Evolutionary conservation across 2,888 invertebrate genomes (phyloP).

Genomic region (Troides oblongomaculatus): DNA sequence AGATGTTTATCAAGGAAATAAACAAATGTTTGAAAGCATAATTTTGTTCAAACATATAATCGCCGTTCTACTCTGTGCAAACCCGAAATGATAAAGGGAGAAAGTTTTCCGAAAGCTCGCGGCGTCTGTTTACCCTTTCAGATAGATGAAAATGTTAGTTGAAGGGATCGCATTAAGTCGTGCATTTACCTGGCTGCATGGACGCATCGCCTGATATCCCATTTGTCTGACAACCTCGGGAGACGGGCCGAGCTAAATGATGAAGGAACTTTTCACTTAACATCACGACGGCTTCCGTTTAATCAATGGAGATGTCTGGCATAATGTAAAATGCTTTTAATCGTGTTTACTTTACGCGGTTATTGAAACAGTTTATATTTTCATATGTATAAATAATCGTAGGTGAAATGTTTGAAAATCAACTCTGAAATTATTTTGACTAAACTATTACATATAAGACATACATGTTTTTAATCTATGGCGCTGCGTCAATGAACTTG

Average conservation of each 20-base stretch:
- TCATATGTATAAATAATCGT: no score
- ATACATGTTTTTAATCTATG: no score
- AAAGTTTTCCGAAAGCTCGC: conserved; percentile 8
- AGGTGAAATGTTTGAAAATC: no score
- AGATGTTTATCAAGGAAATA: no score
- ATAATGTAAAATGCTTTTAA: conserved; percentile 15
- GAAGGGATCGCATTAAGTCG: conserved; percentile 43
- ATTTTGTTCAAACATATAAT: conserved; percentile 46
- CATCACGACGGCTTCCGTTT: conserved; percentile 45
- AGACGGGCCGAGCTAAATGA: conserved; percentile 41
- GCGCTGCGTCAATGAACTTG: no score
- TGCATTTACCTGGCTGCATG: conserved; percentile 50
- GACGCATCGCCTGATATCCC: conserved; percentile 48
- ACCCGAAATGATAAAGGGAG: conserved; percentile 8
- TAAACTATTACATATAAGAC: no score
- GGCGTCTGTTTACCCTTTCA: conserved; percentile 28
- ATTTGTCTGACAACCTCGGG: conserved; percentile 50
- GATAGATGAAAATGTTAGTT: conserved; percentile 31
- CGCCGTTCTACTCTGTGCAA: conserved; percentile 13
- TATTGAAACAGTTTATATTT: background rate
- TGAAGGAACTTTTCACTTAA: conserved; percentile 50
- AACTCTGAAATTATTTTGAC: no score
- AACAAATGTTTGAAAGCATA: background rate
- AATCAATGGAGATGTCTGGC: conserved; percentile 40
- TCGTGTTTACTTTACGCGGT: conserved; percentile 11